A percentile compares a stretch with the other conserved stretches of the same genome.
Conservation (phyloP, 2,797 vertebrate genomes). For the Scleropages formosus region DNA sequence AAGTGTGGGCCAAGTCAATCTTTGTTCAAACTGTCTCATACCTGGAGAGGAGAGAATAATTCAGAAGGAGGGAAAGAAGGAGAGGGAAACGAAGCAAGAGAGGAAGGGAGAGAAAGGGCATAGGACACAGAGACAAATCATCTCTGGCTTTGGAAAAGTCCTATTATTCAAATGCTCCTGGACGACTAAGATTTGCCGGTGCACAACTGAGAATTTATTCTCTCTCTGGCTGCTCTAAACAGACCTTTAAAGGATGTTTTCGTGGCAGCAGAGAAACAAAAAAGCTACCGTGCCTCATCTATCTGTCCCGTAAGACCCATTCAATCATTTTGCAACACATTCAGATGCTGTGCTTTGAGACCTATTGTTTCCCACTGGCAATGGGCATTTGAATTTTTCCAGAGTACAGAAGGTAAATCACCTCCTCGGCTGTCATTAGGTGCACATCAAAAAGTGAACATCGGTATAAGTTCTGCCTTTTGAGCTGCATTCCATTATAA, state of each 20-base stretch:
- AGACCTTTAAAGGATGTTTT: not conserved
- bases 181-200: slow-evolving; percentile 24
- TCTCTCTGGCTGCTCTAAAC: slow-evolving; percentile 2
- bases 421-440: too few species aligned
- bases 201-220: not conserved
- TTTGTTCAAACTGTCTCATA: not conserved
- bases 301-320: too few species aligned
- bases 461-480: too few species aligned
- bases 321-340: not conserved
- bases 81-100: slow-evolving; percentile 14
- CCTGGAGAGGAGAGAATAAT: too few species aligned
- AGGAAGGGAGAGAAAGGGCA: slow-evolving; percentile 11
- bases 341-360: too few species aligned
- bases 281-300: not conserved
- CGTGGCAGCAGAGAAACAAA: not conserved
- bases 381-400: not conserved
- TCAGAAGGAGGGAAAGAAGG: not conserved
- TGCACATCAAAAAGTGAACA: too few species aligned
- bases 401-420: too few species aligned
- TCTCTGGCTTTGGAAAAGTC: slow-evolving; percentile 20
- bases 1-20: slow-evolving; percentile 8
- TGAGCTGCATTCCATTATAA: too few species aligned
- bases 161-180: slow-evolving; percentile 28
- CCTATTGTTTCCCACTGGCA: slow-evolving; percentile 19
- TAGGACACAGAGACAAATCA: slow-evolving; percentile 21